Conservation (phyloP, 2,113 vertebrate species). For the Myanophis thanlyinensis region DNA sequence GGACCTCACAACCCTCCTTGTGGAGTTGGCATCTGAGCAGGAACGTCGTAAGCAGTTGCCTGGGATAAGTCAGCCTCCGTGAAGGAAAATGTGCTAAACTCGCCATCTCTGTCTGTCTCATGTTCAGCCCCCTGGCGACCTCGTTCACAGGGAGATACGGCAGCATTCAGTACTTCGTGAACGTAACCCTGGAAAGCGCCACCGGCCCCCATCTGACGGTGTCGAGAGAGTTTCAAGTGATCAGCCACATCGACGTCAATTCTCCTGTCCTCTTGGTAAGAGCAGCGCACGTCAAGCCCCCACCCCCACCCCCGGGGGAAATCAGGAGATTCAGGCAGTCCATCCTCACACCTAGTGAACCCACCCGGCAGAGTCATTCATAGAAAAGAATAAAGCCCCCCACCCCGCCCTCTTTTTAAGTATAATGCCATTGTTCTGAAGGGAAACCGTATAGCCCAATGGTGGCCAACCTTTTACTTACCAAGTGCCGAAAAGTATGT, state of each 20-base stretch:
- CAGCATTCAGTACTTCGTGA: conserved; percentile 75
- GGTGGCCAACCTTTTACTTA: no score
- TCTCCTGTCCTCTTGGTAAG: conserved; percentile 78
- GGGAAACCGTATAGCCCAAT: no score
- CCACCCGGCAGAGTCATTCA: no score
- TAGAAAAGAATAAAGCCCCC: no score
- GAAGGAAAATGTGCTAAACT: conserved; percentile 5
- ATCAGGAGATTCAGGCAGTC: background rate
- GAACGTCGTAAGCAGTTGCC: background rate
- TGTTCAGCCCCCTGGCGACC: conserved; percentile 76
- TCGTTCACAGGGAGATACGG: conserved; percentile 82
- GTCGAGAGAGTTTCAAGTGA: conserved; percentile 74
- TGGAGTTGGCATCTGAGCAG: background rate
- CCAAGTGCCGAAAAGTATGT: no score
- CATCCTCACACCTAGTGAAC: no score
- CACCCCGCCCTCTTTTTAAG: no score
- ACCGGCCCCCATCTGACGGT: conserved; percentile 65
- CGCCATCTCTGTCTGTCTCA: conserved; percentile 12
- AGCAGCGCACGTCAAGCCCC: background rate
- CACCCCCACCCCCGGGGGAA: no score
- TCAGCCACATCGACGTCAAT: conserved; percentile 78
- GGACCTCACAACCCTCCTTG: background rate
- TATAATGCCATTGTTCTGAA: no score
- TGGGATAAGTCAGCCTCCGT: background rate
- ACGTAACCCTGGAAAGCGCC: conserved; percentile 74